Percentiles rank a stretch among this genome's conserved stretches.
phyloP scores from a whole-genome alignment of 2,113 vertebrate species.

The Typhlomys cinereus region DNA sequence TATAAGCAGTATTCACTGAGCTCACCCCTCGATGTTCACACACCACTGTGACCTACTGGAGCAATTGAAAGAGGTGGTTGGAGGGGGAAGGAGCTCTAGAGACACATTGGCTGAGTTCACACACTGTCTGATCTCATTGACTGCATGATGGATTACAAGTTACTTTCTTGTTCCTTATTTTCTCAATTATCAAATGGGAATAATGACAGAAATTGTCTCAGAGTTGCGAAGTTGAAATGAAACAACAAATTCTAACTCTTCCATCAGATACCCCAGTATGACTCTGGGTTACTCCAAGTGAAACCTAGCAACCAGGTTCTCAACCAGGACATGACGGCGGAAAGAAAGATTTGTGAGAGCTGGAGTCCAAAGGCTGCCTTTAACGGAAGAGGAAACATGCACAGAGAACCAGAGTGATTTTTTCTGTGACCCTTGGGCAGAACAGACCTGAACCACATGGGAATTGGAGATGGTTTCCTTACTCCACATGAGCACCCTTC shows the following conservation, averaged over 20 bases:
- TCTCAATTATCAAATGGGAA: not conserved
- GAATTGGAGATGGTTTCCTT: not conserved
- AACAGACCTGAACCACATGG: not conserved
- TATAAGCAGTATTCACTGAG: not conserved
- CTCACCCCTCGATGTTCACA: too few species aligned
- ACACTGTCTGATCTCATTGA: not conserved
- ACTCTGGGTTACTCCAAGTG: not conserved
- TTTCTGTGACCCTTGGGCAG: not conserved
- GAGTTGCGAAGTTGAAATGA: not conserved
- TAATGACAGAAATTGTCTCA: not conserved
- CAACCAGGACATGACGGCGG: not conserved
- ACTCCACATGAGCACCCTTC: not conserved
- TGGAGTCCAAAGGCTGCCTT: not conserved
- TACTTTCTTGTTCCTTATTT: not conserved
- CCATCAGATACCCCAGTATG: not conserved
- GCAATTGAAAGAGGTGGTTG: not conserved
- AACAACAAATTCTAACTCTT: too few species aligned
- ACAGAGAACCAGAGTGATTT: not conserved
- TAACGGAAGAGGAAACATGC: not conserved
- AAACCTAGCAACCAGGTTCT: not conserved
- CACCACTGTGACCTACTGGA: not conserved
- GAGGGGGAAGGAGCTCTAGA: not conserved
- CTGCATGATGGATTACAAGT: not conserved
- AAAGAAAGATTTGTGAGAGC: not conserved
- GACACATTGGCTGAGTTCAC: not conserved